Conservation (phyloP, 2,888 invertebrate species). For the Drosophila helvetica region DNA sequence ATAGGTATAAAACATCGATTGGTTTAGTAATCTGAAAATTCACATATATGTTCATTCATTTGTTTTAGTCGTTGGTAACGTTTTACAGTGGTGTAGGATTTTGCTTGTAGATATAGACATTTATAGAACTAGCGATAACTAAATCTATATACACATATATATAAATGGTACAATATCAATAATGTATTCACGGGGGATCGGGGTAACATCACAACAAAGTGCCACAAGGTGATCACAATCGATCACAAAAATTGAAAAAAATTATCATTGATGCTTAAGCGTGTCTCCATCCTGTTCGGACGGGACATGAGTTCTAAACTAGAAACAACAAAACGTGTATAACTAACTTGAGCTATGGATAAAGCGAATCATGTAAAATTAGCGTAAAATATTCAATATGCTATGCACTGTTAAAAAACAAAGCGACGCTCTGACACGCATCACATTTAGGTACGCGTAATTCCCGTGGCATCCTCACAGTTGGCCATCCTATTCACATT, state of each 20-base stretch:
- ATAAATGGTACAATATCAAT: constrained; percentile 58
- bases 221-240: constrained; percentile 40
- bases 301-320: constrained; percentile 10
- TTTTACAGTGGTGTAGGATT: constrained; percentile 52
- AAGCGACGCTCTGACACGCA: constrained; percentile 32
- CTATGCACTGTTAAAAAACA: constrained; percentile 56
- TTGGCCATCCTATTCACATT: constrained; percentile 61
- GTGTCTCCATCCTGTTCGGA: neutral
- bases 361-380: constrained; percentile 17
- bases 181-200: constrained; percentile 48
- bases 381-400: constrained; percentile 21
- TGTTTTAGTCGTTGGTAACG: constrained; percentile 66
- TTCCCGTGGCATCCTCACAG: constrained; percentile 52
- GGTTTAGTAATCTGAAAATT: constrained; percentile 39
- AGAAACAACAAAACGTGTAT: constrained; percentile 29
- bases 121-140: constrained; percentile 17
- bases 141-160: constrained; percentile 24
- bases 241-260: constrained; percentile 28
- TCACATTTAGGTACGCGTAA: constrained; percentile 58
- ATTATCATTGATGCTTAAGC: constrained; percentile 27
- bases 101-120: constrained; percentile 21
- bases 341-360: constrained; percentile 39
- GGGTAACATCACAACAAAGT: constrained; percentile 42
- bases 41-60: constrained; percentile 14
- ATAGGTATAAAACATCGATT: constrained; percentile 62